Conservation (phyloP, 2,113 vertebrate species). For the Brienomyrus longianalis region DNA sequence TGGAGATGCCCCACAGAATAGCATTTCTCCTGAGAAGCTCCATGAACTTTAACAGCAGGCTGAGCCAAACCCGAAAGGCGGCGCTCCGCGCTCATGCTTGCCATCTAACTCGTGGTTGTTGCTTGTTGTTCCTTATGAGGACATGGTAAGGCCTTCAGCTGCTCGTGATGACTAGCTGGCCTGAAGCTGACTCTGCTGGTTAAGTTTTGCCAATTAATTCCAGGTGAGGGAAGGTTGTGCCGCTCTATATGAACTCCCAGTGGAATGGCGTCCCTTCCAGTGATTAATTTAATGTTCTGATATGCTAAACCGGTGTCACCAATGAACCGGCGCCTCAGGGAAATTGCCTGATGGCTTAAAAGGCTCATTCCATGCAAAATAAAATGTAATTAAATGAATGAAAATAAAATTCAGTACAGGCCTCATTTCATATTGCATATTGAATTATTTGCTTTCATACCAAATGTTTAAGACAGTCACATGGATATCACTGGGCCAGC, state of each 20-base stretch:
- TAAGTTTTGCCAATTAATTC: not conserved
- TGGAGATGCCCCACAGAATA: not conserved
- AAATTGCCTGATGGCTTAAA: not conserved
- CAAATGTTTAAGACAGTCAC: not conserved
- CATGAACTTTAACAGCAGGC: not conserved
- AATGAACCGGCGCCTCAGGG: not conserved
- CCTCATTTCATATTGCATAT: not conserved
- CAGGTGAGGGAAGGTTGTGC: not conserved
- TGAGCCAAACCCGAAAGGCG: not conserved
- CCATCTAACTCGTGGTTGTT: not conserved
- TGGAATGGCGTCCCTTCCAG: not conserved
- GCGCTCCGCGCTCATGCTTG: not conserved
- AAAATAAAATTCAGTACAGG: not conserved
- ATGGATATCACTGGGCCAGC: not conserved
- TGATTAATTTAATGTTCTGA: not conserved
- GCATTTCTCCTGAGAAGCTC: not conserved
- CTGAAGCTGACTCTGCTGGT: not conserved
- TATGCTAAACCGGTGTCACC: not conserved
- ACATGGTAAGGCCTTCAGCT: not conserved
- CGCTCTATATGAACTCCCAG: not conserved
- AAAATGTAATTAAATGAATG: not conserved
- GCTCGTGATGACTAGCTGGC: not conserved
- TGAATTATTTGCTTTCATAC: not conserved
- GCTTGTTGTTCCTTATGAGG: not conserved
- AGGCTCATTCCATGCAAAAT: not conserved